Evolutionary conservation across 2,113 vertebrate species (phyloP), one percentile per base, ranked within the genome.

Genomic region (Poicephalus gulielmi): DNA sequence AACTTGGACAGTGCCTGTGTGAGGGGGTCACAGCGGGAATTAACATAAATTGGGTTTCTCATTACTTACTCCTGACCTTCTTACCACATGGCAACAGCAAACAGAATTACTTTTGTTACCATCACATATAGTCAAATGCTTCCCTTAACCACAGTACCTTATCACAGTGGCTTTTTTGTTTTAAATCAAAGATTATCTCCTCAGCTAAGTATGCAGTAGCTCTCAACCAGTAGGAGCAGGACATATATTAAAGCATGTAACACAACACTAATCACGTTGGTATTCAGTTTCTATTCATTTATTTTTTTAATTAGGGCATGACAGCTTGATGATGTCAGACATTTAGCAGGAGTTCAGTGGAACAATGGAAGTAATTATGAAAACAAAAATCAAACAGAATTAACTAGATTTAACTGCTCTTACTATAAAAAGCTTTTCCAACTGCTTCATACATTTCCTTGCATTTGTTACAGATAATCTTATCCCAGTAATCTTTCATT

Each of bases 321-420:
- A 95, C 77, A 91, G 86, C 49, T 92, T 5, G 0, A 82, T 67
- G 75, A 49, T 69, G 88, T 84, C n/a, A 35, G 84, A 91, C 69
- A 82, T 77, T 83, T 67, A 79, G 81, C 49, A 89, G 35, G 68
- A 96, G 83, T 91, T 90, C 81, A 63, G 30, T 63, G 28, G 74
- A 95, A 96, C 89, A 94, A 94, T 39, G 53, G 70, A 89, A 93
- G 66, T 49, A 93, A 97, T 96, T 95, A 95, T 39, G 75, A 92
- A 91, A 94, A 95, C 69, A 88, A 93, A 94, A 94, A 86, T 55
- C 76, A 86, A 92, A 76, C 23, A 52, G 71, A 92, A 83, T 87
- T 92, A 93, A 91, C 88, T 89, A 76, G 19, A 80, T 60, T 73
- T 86, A 81, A 85, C 73, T 44, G 28, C 68, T 92, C 19, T 53